Percentiles rank a stretch among this genome's conserved stretches.
Evolutionary conservation across 2,888 invertebrate genomes (phyloP).

Genomic region (Cosmopolites sordidus): DNA sequence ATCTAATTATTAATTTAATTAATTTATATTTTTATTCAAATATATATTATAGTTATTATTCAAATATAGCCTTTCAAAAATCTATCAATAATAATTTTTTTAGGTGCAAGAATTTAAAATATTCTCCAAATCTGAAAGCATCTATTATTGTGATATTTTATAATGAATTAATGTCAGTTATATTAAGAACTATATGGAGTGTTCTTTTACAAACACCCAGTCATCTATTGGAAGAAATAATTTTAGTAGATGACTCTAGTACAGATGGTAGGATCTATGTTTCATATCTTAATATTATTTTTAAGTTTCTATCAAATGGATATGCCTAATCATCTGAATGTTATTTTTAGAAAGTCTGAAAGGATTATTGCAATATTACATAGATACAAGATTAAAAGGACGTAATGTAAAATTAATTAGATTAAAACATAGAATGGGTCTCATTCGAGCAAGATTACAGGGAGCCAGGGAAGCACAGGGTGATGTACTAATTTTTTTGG

Average conservation of each 20-base stretch:
- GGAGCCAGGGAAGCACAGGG: slow-evolving; percentile 82
- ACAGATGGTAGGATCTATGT: slow-evolving; percentile 57
- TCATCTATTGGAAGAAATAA: slow-evolving; percentile 79
- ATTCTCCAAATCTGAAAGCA: slow-evolving; percentile 62
- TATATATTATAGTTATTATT: no score
- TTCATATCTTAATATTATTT: not conserved
- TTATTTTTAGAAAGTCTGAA: slow-evolving; percentile 59
- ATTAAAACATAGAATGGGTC: slow-evolving; percentile 70
- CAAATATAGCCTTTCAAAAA: no score
- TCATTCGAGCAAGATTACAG: slow-evolving; percentile 84
- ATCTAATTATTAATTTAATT: not conserved
- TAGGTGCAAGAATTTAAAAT: slow-evolving; percentile 59
- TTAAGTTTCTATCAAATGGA: not conserved
- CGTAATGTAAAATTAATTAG: slow-evolving; percentile 70
- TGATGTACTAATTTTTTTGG: slow-evolving; percentile 79
- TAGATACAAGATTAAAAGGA: slow-evolving; percentile 64
- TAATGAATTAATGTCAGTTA: slow-evolving; percentile 72
- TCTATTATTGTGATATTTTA: slow-evolving; percentile 71
- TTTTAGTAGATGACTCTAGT: slow-evolving; percentile 92
- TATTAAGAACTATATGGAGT: slow-evolving; percentile 80
- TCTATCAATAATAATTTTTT: no score
- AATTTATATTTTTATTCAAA: not conserved
- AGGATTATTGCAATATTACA: slow-evolving; percentile 74
- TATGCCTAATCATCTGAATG: no score
- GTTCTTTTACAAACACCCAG: slow-evolving; percentile 74